Conservation (phyloP, 2,888 invertebrate species). For the Heliconius ethilla region DNA sequence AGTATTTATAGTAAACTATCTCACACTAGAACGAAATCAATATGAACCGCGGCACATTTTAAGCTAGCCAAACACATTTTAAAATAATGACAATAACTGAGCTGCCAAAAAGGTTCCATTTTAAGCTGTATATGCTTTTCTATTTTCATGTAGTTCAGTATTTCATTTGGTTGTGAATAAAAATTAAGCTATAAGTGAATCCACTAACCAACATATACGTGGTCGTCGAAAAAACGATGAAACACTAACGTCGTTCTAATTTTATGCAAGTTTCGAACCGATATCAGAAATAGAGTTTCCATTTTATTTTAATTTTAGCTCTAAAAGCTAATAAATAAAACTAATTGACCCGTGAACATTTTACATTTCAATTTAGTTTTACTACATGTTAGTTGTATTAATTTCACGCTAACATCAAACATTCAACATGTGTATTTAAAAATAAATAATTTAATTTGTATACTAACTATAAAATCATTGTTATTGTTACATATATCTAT, state of each 20-base stretch:
- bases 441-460: background rate
- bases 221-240: conserved; percentile 26
- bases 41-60: background rate
- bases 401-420: background rate
- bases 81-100: conserved; percentile 1
- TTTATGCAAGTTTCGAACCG: conserved; percentile 24
- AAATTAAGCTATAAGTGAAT: conserved; percentile 11
- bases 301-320: conserved; percentile 3
- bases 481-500: background rate
- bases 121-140: background rate
- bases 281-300: conserved; percentile 28
- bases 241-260: conserved; percentile 35
- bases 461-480: background rate
- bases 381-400: background rate
- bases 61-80: background rate
- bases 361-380: conserved; percentile 11
- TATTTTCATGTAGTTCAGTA: background rate
- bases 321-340: conserved; percentile 2
- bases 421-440: background rate
- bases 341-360: conserved; percentile 5
- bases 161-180: conserved; percentile 1
- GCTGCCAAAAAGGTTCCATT: background rate
- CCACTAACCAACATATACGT: conserved; percentile 26
- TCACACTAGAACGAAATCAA: background rate
- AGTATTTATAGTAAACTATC: background rate